Evolutionary conservation across 2,888 invertebrate species (phyloP).

Genomic region (Artemia sinica): DNA sequence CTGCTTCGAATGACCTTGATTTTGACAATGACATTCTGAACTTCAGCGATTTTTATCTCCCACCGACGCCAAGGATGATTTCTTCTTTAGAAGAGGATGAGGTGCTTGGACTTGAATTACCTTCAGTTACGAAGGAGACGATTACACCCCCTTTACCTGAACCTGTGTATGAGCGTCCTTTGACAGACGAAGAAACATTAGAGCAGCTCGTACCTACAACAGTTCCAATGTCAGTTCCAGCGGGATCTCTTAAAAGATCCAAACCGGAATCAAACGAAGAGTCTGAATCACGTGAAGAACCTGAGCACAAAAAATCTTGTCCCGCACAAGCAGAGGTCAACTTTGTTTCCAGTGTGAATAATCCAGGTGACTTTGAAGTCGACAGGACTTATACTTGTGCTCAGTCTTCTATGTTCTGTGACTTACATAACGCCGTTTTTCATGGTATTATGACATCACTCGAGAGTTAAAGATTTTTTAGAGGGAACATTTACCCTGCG

Average conservation of each 20-base stretch:
- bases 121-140: background rate
- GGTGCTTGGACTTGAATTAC: conserved; percentile 12
- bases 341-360: background rate
- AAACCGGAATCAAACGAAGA: conserved; percentile 1
- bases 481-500: too few species aligned
- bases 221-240: background rate
- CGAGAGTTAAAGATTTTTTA: background rate
- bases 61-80: conserved; percentile 48
- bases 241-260: background rate
- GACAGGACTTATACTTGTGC: conserved; percentile 6
- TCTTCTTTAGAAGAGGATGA: conserved; percentile 37
- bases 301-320: background rate
- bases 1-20: background rate
- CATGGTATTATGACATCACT: conserved; percentile 13
- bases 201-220: conserved; percentile 1
- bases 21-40: conserved; percentile 14
- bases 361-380: background rate
- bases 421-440: conserved; percentile 1
- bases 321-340: background rate
- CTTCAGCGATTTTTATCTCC: conserved; percentile 49
- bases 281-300: background rate
- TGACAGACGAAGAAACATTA: conserved; percentile 8
- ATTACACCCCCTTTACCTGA: background rate
- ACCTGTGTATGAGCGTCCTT: conserved; percentile 7
- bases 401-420: conserved; percentile 5